These are phyloP conservation scores for Carapus acus DNA, from an alignment of 2,797 vertebrate species.

Conservation along the genomic window DNA sequence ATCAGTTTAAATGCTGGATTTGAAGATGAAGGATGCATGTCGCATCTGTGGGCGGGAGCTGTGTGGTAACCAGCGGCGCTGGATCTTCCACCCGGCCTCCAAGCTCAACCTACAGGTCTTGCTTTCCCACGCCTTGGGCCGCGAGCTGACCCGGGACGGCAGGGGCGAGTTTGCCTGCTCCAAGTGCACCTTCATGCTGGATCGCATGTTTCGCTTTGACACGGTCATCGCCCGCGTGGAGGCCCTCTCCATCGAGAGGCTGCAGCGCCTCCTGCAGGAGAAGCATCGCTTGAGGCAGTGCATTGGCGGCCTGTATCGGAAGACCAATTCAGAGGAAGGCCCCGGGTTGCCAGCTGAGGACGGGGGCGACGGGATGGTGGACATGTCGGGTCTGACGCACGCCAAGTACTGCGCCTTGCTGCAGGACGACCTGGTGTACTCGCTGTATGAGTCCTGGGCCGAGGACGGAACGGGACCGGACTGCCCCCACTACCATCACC, in stretches of 20 bases:
- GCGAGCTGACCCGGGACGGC: conserved; percentile 85
- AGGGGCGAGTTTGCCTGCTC: conserved; percentile 90
- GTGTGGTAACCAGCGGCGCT: conserved; percentile 91
- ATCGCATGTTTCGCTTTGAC: conserved; percentile 89
- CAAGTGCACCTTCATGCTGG: conserved; percentile 96
- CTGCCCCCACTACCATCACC: conserved; percentile 59
- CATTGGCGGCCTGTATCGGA: conserved; percentile 78
- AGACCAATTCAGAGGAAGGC: conserved; percentile 72
- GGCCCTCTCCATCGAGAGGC: conserved; percentile 83
- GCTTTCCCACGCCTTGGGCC: conserved; percentile 87
- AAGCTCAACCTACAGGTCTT: conserved; percentile 93
- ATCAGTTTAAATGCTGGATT: conserved; percentile 56
- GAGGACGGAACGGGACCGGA: conserved; percentile 79
- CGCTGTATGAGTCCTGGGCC: conserved; percentile 85
- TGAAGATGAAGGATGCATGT: conserved; percentile 85
- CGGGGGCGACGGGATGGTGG: conserved; percentile 68
- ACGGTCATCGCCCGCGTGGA: conserved; percentile 86
- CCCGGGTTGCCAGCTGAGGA: conserved; percentile 28
- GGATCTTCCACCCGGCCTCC: conserved; percentile 92
- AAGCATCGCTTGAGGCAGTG: conserved; percentile 86
- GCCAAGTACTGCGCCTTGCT: conserved; percentile 81
- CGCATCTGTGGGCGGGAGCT: conserved; percentile 91
- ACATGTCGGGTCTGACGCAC: conserved; percentile 79
- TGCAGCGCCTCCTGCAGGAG: conserved; percentile 85
- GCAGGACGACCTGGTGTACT: conserved; percentile 88